Conservation (phyloP, 2,797 vertebrate genomes). For the Orestias chungarensis region DNA sequence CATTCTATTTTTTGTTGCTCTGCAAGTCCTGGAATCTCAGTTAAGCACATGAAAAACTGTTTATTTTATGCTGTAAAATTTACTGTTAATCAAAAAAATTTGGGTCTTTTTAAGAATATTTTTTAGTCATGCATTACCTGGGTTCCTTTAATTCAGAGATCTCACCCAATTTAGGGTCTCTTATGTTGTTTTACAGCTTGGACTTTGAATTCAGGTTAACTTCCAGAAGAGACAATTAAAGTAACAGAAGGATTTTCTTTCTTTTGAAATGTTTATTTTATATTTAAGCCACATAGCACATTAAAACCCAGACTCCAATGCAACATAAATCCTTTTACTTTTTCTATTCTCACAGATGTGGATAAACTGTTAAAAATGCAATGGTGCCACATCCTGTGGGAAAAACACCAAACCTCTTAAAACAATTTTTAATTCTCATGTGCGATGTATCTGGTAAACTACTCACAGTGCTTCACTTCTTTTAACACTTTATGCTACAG, state of each 20-base stretch:
- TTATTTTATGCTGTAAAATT: no score
- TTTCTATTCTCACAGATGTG: no score
- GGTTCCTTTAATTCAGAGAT: no score
- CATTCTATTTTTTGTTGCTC: background rate
- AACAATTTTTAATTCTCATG: background rate
- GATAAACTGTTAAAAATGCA: no score
- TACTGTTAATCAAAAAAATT: no score
- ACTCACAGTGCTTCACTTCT: no score
- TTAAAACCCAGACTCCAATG: background rate
- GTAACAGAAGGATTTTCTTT: background rate
- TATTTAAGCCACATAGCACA: background rate
- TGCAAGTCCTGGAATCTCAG: background rate
- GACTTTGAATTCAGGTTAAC: background rate
- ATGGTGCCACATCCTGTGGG: background rate
- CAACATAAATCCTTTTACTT: background rate
- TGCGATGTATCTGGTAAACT: no score
- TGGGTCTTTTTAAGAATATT: no score
- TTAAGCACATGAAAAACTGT: no score
- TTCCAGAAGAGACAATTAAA: background rate
- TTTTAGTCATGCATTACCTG: no score
- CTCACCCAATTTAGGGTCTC: no score
- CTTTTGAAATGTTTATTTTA: background rate
- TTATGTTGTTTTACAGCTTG: background rate
- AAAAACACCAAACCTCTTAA: background rate
- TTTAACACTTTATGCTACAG: no score